Evolutionary conservation across 2,888 invertebrate species (phyloP).

Genomic region (Opisthograptis luteolata): DNA sequence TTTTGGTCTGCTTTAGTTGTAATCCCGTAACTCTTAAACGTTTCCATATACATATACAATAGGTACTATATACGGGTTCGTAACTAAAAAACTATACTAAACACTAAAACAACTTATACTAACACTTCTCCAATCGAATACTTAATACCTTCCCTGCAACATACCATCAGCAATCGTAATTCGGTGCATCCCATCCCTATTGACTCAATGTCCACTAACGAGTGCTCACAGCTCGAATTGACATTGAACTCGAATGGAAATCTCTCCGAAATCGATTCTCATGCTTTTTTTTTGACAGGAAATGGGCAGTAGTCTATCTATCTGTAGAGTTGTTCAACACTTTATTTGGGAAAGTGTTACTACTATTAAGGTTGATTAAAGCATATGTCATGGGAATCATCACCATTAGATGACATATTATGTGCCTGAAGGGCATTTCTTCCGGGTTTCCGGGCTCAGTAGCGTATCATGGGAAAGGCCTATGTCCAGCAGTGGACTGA

Average conservation of each 20-base stretch:
- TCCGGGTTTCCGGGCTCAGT: no score
- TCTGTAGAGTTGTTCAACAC: background rate
- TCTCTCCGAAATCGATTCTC: constrained; percentile 16
- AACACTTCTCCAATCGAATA: background rate
- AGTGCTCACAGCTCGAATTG: constrained; percentile 18
- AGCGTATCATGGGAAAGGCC: no score
- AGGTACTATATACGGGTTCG: no score
- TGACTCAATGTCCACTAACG: constrained; percentile 45
- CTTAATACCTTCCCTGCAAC: constrained; percentile 25
- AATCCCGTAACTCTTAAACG: no score
- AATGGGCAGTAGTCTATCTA: constrained; percentile 3
- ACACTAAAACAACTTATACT: background rate
- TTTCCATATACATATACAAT: no score
- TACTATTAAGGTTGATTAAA: no score
- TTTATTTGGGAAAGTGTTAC: background rate
- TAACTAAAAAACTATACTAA: no score
- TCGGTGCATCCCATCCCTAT: constrained; percentile 55
- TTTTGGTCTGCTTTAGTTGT: no score
- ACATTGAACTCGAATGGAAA: constrained; percentile 14
- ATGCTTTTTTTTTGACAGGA: constrained; percentile 19
- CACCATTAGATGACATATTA: no score
- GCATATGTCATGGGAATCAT: no score
- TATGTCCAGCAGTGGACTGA: no score
- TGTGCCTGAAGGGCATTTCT: no score
- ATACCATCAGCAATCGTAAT: constrained; percentile 54